Base-by-base conservation (phyloP, 1,140 invertebrate genomes). In the Bursaphelenchus mucronatus region DNA sequence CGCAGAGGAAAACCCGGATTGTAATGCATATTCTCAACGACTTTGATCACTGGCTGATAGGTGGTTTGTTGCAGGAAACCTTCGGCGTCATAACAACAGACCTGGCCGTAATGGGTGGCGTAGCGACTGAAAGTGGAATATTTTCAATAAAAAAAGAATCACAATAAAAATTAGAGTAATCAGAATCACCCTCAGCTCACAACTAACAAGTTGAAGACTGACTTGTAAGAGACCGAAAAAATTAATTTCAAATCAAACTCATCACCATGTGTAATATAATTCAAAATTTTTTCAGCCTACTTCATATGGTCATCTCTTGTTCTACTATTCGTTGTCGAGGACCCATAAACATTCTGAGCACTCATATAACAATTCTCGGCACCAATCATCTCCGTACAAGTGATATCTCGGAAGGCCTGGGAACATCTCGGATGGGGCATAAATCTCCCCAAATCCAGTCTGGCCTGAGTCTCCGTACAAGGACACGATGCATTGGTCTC, bases 341-440 rank as follows among this genome's bases (percentile, higher is more conserved):
- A 80, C 30, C 76, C 79, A 54, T 77, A 74, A 56, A 79, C 69
- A 46, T 79, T 79, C 53, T 75, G 67, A 55, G 77, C 59, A 17
- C 61, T 66, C 77, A 79, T 81, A 56, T 81, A 79, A 49, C 77
- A 79, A 63, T 79, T 81, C 56, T 76, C 68, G 8, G 77, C 75
- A 19, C 77, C 77, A 57, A 79, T 79, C 61, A 69, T 74, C 49
- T 65, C 67, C 9, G 76, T 67, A 55, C 77, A 79, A 52, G 76
- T 80, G 59, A 79, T 77, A 67, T 79, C 79, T 53, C 77, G 79
- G 74, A 79, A 79, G 45, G 58, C 75, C 55, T 78, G 79, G 4
- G 77, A 79, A 55, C 77, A 79, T 41, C 77, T 64, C 2, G 77
- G 77, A 78, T 79, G 77, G 10, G 77, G 77, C 77, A 79, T 79